Conservation (phyloP, 2,797 vertebrate species). For the Taeniopygia guttata region DNA sequence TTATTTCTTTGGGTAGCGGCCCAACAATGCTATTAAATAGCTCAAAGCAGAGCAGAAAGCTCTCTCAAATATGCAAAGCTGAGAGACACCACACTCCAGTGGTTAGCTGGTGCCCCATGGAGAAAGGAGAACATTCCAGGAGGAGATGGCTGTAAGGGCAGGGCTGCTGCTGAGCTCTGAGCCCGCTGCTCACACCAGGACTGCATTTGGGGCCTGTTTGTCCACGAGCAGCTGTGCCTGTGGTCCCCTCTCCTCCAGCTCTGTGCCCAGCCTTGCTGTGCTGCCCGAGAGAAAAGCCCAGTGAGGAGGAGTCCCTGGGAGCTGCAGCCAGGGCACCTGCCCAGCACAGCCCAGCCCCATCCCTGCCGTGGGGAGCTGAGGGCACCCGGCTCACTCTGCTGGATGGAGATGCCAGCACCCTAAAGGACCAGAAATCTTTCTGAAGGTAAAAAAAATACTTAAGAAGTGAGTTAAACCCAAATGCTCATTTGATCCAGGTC, state of each 20-base stretch:
- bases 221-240: neutral
- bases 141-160: neutral
- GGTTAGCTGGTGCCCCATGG: neutral
- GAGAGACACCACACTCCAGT: neutral
- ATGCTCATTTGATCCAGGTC: neutral
- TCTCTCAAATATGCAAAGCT: slow-evolving; percentile 25
- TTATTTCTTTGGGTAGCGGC: slow-evolving; percentile 54
- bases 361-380: neutral
- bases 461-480: fast-evolving
- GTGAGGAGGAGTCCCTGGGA: neutral
- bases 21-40: slow-evolving; percentile 48
- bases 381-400: neutral
- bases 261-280: neutral
- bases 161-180: neutral
- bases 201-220: neutral
- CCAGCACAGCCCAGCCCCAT: neutral
- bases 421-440: neutral
- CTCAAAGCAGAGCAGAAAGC: slow-evolving; percentile 38
- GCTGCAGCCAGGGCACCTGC: neutral
- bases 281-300: neutral
- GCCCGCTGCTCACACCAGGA: fast-evolving
- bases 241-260: neutral
- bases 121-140: neutral
- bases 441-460: neutral
- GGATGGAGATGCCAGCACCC: neutral